Evolutionary conservation across 1,140 invertebrate genomes (phyloP), one percentile per base, ranked within the genome.

Genomic region (Trachelipus rathkii): DNA sequence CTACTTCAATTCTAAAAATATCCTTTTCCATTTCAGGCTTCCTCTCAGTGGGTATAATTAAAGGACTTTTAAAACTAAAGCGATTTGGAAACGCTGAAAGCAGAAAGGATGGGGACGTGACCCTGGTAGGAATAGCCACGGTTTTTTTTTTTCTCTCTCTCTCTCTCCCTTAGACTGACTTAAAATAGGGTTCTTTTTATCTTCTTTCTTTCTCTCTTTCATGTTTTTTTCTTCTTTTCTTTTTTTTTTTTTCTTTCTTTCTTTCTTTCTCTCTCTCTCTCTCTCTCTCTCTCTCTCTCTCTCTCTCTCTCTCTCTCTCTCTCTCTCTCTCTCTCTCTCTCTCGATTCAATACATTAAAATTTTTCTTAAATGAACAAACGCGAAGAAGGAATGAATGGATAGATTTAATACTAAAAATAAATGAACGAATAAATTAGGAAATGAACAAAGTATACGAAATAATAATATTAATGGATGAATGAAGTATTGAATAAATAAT

Each of bases 211-310:
- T 10, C 15, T 50, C 15, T 10, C 15, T 50, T 50, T 50, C 46
- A 50, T 50, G 9, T 50, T 50, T 50, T 50, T 15, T 9, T 50
- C 15, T 50, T 50, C 46, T 50, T 50, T 50, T 50, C 9, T 50
- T 9, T 50, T 50, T 50, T 9, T 50, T 50, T 10, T 50, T 10
- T 50, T 10, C 9, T 50, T 50, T 9, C 46, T 10, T 9, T 10
- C 9, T 50, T 15, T 50, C 46, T 50, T 15, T 50, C 46, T 60
- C 50, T 60, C 50, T 60, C 50, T 60, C 50, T 60, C 50, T 60
- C 50, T 60, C 50, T 60, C 50, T 60, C 50, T 60, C 50, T 60
- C 50, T 60, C 50, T 60, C 50, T 60, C 50, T 60, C 50, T 60
- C 50, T 60, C 50, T 60, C 50, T 60, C 50, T 60, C 50, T 60